A percentile compares a stretch with the other conserved stretches of the same genome.
Evolutionary conservation across 2,888 invertebrate species (phyloP).

Genomic region (Tachina fera): DNA sequence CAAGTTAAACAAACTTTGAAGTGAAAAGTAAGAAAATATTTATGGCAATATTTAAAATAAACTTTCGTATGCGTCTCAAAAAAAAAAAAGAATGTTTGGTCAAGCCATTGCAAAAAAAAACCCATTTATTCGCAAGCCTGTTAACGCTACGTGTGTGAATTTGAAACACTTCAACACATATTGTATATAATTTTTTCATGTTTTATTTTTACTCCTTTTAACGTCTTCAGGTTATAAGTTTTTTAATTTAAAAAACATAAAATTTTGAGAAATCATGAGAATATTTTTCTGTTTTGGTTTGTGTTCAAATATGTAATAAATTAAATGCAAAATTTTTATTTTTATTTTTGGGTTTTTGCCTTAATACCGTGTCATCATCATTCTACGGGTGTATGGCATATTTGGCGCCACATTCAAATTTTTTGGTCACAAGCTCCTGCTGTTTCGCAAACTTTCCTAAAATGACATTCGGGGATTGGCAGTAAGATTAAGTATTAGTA

Average conservation of each 20-base stretch:
- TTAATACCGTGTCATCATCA: conserved; percentile 2
- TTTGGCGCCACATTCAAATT: conserved; percentile 50
- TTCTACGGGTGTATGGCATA: not conserved
- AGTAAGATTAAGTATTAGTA: not conserved
- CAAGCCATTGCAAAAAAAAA: not conserved
- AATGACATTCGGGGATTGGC: conserved; percentile 29
- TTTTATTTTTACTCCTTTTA: not conserved
- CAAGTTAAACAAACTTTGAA: conserved; percentile 1
- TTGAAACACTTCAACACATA: conserved; percentile 53
- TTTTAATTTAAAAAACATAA: not conserved
- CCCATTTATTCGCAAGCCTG: conserved; percentile 19
- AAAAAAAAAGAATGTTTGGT: not conserved
- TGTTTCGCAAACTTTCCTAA: conserved; percentile 13
- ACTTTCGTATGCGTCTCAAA: not conserved
- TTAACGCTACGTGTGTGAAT: conserved; percentile 58
- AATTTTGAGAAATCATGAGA: conserved; percentile 27
- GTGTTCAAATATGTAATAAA: conserved; percentile 47
- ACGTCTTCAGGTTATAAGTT: not conserved
- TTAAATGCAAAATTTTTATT: conserved; percentile 13
- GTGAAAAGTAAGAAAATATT: conserved; percentile 27
- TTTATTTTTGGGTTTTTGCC: not conserved
- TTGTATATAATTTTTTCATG: not conserved
- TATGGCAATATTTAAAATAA: conserved; percentile 33
- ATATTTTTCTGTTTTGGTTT: conserved; percentile 7
- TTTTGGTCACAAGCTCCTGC: conserved; percentile 46